These are phyloP conservation scores for Torymus texanus DNA, from an alignment of 2,888 invertebrate species.

Conservation along the genomic window DNA sequence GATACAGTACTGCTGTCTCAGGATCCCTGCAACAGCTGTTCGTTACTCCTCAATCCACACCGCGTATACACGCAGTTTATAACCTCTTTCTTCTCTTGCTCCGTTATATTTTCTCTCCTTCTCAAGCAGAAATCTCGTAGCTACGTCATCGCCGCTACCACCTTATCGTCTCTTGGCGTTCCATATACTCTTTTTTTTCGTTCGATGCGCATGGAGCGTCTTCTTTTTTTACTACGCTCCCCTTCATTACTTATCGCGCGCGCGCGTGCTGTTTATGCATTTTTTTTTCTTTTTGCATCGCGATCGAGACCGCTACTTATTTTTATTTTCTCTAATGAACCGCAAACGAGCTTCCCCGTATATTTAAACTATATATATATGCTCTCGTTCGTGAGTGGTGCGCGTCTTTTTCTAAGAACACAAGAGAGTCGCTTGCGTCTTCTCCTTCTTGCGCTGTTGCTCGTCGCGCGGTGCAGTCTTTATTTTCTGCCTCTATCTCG, in stretches of 20 bases:
- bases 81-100: too few species aligned
- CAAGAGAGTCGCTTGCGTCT: neutral
- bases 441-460: neutral
- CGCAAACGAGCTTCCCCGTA: slow-evolving; percentile 38
- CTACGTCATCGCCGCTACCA: too few species aligned
- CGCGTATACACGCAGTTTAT: too few species aligned
- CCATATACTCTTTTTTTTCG: too few species aligned
- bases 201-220: too few species aligned
- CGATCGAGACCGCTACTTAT: slow-evolving; percentile 8
- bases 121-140: too few species aligned
- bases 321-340: slow-evolving; percentile 21
- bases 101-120: too few species aligned
- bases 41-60: too few species aligned
- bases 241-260: slow-evolving; percentile 13
- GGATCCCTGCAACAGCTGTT: too few species aligned
- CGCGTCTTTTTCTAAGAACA: slow-evolving; percentile 45
- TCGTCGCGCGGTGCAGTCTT: neutral
- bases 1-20: too few species aligned
- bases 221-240: neutral
- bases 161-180: too few species aligned
- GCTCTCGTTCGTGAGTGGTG: neutral
- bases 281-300: neutral
- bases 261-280: neutral
- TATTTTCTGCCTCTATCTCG: slow-evolving; percentile 11
- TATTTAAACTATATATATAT: slow-evolving; percentile 35